phyloP scores from a whole-genome alignment of 2,797 vertebrate species.

The Gymnothorax reevesii region DNA sequence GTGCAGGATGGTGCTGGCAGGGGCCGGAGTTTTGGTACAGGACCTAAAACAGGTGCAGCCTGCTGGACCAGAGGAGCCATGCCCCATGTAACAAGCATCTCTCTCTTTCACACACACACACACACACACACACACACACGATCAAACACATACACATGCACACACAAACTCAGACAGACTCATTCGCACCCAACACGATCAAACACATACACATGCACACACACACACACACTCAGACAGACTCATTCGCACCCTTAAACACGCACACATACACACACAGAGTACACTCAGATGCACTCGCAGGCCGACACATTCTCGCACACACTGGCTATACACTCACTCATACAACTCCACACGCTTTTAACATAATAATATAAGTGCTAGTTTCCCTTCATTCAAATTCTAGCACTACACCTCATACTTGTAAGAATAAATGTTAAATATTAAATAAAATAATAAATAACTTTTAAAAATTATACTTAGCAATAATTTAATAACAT shows the following conservation, averaged over 20 bases:
- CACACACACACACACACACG: neutral
- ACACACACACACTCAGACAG: too few relatives aligned
- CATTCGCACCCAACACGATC: neutral
- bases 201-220: neutral
- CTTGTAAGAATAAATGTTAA: neutral
- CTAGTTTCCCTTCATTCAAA: too few relatives aligned
- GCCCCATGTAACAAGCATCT: neutral
- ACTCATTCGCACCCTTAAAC: too few relatives aligned
- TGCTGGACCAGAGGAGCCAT: conserved; percentile 19
- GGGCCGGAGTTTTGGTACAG: neutral
- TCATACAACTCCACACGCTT: too few relatives aligned
- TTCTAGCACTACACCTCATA: too few relatives aligned
- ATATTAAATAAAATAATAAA: neutral
- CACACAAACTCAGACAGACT: neutral
- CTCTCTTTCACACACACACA: neutral
- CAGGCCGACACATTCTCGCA: too few relatives aligned
- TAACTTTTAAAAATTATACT: too few relatives aligned
- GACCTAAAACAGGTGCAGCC: conserved; percentile 30
- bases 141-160: neutral
- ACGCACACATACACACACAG: too few relatives aligned
- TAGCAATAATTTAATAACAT: too few relatives aligned
- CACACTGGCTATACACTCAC: too few relatives aligned
- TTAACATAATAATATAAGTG: too few relatives aligned
- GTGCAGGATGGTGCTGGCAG: neutral
- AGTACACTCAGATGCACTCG: too few relatives aligned